Conservation (phyloP, 2,113 vertebrate genomes). For the Baryphthengus martii region DNA sequence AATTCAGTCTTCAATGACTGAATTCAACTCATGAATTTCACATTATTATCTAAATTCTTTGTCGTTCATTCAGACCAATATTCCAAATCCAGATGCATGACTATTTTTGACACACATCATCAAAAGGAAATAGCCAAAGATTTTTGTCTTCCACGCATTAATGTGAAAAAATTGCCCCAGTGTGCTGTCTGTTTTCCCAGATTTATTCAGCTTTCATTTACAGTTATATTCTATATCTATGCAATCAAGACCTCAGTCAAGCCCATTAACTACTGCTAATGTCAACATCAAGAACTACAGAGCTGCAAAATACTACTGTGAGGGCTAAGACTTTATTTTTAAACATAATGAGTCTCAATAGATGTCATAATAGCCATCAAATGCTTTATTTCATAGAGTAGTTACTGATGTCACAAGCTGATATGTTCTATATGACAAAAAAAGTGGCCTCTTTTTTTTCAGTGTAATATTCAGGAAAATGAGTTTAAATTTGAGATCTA, state of each 20-base stretch:
- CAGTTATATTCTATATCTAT: not conserved
- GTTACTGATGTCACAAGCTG: not conserved
- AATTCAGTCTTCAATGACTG: not conserved
- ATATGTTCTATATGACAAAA: no score
- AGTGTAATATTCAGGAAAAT: not conserved
- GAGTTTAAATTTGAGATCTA: not conserved
- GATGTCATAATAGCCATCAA: not conserved
- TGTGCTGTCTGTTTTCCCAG: not conserved
- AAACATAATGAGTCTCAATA: not conserved
- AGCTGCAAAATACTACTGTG: not conserved
- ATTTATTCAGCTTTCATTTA: not conserved
- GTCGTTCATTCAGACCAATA: not conserved
- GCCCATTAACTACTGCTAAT: not conserved
- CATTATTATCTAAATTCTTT: not conserved
- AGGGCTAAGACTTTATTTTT: not conserved
- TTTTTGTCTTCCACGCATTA: not conserved
- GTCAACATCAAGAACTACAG: not conserved
- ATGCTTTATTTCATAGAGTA: not conserved
- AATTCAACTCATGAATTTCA: not conserved
- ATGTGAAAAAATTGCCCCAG: not conserved
- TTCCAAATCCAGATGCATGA: not conserved
- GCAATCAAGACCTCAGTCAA: not conserved
- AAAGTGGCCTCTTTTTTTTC: not conserved
- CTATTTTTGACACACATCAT: not conserved
- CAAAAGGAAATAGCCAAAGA: not conserved